A percentile compares a stretch with the other conserved stretches of the same genome.
These are phyloP conservation scores for Drosophila busckii DNA, from an alignment of 1,140 invertebrate species.

Conservation along the genomic window DNA sequence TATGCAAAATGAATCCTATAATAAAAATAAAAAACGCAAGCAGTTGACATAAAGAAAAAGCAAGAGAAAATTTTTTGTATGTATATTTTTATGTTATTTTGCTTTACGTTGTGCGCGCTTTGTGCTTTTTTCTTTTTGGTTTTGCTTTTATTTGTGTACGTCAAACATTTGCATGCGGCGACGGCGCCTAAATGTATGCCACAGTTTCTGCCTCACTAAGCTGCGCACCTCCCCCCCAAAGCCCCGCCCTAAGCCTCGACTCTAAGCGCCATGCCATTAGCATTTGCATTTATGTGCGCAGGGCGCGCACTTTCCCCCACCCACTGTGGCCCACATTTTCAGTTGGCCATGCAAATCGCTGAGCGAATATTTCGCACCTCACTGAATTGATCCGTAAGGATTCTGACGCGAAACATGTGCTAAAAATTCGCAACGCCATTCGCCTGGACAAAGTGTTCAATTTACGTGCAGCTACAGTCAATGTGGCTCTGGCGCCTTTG, in stretches of 20 bases:
- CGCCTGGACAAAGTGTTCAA: slow-evolving; percentile 18
- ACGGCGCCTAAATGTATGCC: slow-evolving; percentile 67
- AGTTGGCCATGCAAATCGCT: slow-evolving; percentile 59
- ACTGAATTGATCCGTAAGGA: slow-evolving; percentile 29
- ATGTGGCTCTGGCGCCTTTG: too few relatives aligned
- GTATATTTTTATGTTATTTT: slow-evolving; percentile 26
- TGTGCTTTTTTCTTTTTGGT: slow-evolving; percentile 31
- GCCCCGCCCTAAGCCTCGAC: background rate
- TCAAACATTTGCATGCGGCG: slow-evolving; percentile 71
- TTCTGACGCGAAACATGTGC: slow-evolving; percentile 13
- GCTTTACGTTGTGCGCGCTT: too few relatives aligned
- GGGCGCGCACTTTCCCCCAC: slow-evolving; percentile 23
- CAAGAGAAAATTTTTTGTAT: slow-evolving; percentile 27
- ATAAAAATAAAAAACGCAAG: slow-evolving; percentile 38
- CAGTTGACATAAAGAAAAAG: slow-evolving; percentile 16
- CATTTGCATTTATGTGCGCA: slow-evolving; percentile 74
- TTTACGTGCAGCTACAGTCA: slow-evolving; percentile 7
- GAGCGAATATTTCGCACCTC: slow-evolving; percentile 72
- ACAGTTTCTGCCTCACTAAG: slow-evolving; percentile 49
- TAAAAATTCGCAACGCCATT: background rate
- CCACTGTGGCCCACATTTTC: slow-evolving; percentile 15
- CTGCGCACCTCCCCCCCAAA: background rate
- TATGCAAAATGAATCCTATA: slow-evolving; percentile 61
- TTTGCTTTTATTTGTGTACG: slow-evolving; percentile 67
- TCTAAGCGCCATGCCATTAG: slow-evolving; percentile 33